phyloP scores from a whole-genome alignment of 2,113 vertebrate species.

The Pseudopipra pipra region DNA sequence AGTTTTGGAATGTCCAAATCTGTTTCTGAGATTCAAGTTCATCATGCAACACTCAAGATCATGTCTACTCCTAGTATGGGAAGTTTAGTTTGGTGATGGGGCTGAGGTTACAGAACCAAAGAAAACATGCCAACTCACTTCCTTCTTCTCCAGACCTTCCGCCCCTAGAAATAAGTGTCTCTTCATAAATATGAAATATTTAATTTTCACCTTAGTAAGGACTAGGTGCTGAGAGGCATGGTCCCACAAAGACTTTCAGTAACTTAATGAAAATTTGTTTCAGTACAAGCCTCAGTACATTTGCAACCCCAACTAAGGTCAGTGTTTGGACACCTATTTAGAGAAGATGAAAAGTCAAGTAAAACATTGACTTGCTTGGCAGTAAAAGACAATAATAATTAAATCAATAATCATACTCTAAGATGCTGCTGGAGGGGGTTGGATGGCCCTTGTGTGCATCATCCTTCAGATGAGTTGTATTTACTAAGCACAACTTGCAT shows the following conservation, averaged over 20 bases:
- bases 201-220: neutral
- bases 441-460: too few species aligned
- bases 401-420: too few species aligned
- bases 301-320: too few species aligned
- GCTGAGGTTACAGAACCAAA: neutral
- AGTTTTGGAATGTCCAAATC: neutral
- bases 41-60: neutral
- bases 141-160: neutral
- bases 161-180: neutral
- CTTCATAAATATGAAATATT: neutral
- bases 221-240: too few species aligned
- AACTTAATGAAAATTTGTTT: neutral
- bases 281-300: too few species aligned
- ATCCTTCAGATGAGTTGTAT: too few species aligned
- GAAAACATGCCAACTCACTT: neutral
- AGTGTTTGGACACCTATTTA: too few species aligned
- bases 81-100: neutral
- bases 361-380: too few species aligned
- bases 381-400: too few species aligned
- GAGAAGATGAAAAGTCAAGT: too few species aligned
- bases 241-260: neutral
- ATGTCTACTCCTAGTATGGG: fast-evolving
- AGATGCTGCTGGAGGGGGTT: too few species aligned
- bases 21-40: neutral
- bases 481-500: too few species aligned